Base-by-base conservation (phyloP, 2,113 vertebrate genomes). In the Microcebus tavaratra region DNA sequence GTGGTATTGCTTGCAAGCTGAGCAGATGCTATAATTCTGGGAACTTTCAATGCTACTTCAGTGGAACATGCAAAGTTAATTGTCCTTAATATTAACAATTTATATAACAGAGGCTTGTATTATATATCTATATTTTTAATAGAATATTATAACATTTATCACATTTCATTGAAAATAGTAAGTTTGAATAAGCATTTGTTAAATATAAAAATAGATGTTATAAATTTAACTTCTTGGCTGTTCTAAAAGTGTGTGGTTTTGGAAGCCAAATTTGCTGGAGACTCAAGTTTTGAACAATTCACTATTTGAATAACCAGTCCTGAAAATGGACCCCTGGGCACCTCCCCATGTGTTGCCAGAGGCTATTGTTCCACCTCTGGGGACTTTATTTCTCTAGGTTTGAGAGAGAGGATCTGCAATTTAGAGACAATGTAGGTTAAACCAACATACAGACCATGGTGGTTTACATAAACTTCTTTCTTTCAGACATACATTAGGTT, bases 271-370 rank as follows among this genome's bases (percentile, higher is more conserved):
- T 87, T 68, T 75, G 6, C 48, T 86, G 3, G 17, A 48, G 11
- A 59, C 4, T 67, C 1, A 0, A 59, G 21, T 25, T 91, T 85
- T 25, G 0, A 65, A 73, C 8, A 93, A 39, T n/a, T 72, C 6
- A 53, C 21, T 63, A 0, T 15, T 34, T 3, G 0, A 88, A 10
- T 45, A 2, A 34, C 2, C 25, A 27, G 15, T 14, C 6, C 0
- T 48, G 18, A 67, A 29, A 70, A 72, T 34, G 27, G 0, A 42
- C 0, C 6, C 88, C 50, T 73, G 34, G 20, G 14, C 20, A 12
- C 21, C 20, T 31, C 3, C 39, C 3, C 2, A 13, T 70, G n/a
- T 48, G 31, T 63, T 1, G 4, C 15, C 14, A 59, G 23, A 29
- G 7, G 27, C 17, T 42, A 20, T 20, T 88, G 27, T 0, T 13